phyloP scores from a whole-genome alignment of 2,113 vertebrate species.

The Oplegnathus fasciatus region DNA sequence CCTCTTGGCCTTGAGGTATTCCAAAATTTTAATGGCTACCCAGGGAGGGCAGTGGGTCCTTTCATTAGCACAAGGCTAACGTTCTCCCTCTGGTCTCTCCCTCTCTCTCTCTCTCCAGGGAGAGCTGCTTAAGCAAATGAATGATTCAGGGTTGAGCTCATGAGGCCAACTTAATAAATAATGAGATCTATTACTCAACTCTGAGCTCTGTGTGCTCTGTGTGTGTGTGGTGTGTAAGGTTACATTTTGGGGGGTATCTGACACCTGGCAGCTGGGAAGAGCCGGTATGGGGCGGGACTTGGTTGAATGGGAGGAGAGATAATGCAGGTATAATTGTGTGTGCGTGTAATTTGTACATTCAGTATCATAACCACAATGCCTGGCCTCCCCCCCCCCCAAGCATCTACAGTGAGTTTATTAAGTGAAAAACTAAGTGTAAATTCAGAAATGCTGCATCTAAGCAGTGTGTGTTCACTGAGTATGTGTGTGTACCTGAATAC shows the following conservation, averaged over 20 bases:
- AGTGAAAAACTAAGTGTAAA: background rate
- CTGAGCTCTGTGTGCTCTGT: slow-evolving; percentile 67
- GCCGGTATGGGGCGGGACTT: slow-evolving; percentile 46
- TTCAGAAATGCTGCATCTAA: background rate
- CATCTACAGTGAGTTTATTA: background rate
- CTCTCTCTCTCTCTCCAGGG: slow-evolving; percentile 54
- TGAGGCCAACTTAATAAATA: slow-evolving; percentile 92
- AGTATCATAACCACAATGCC: slow-evolving; percentile 47
- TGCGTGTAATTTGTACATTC: slow-evolving; percentile 1
- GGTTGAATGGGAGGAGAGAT: slow-evolving; percentile 52
- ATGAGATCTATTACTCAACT: slow-evolving; percentile 94
- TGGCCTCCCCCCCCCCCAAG: background rate
- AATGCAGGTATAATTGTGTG: slow-evolving; percentile 21
- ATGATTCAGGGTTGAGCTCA: slow-evolving; percentile 93
- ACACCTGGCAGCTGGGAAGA: slow-evolving; percentile 85
- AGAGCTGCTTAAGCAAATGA: slow-evolving; percentile 87
- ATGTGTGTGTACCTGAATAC: slow-evolving; percentile 66
- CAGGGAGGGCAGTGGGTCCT: slow-evolving; percentile 31
- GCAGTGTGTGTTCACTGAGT: background rate
- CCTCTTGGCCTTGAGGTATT: slow-evolving; percentile 55
- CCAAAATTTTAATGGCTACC: slow-evolving; percentile 45
- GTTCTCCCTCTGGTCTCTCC: slow-evolving; percentile 48
- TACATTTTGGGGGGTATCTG: slow-evolving; percentile 86
- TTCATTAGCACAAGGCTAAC: slow-evolving; percentile 70
- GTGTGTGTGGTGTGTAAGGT: slow-evolving; percentile 84